Base-by-base conservation (phyloP, 2,113 vertebrate genomes). In the Dermatemys mawii region DNA sequence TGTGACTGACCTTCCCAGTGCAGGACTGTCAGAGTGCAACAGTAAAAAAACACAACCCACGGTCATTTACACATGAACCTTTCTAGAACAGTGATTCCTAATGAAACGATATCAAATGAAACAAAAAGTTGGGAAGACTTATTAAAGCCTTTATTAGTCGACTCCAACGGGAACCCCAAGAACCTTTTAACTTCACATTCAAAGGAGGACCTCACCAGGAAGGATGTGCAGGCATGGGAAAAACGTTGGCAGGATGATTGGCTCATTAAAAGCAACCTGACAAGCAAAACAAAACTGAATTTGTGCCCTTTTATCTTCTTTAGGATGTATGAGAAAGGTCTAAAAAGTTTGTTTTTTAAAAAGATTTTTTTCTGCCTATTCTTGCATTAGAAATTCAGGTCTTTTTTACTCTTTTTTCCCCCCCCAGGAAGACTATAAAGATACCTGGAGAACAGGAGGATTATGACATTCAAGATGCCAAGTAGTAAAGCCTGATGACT, bases 141-240 rank as follows among this genome's bases (percentile, higher is more conserved):
- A 92, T 91, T 90, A 97, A 90, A 35, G 83, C 93, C 93, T 96
- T 79, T 73, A 88, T 38, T 96, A 96, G 94, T 88, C 81, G 93
- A 90, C 93, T 97, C 92, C 89, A 93, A 90, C 95, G 75, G 81
- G 93, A 96, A 97, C 95, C 93, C 48, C 0, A 0, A 91, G 94
- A 94, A 83, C 86, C 92, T 93, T 97, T 97, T 91, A 96, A 95
- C 91, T 95, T 91, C 83, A 80, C 87, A 91, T 96, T 97, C 96
- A 97, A 96, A 97, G 96, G 87, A 93, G 78, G 35, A 91, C 89
- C 96, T 94, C 92, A 81, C 91, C 0, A 14, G 84, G 90, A 97
- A 97, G 92, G 96, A 96, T 10, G 29, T 0, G 8, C 93, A 70
- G 97, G 96, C 35, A 6, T 89, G 88, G 93, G 91, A 81, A 91